phyloP scores from a whole-genome alignment of 64 coral and sea anemone species.

The Stylophora pistillata region DNA sequence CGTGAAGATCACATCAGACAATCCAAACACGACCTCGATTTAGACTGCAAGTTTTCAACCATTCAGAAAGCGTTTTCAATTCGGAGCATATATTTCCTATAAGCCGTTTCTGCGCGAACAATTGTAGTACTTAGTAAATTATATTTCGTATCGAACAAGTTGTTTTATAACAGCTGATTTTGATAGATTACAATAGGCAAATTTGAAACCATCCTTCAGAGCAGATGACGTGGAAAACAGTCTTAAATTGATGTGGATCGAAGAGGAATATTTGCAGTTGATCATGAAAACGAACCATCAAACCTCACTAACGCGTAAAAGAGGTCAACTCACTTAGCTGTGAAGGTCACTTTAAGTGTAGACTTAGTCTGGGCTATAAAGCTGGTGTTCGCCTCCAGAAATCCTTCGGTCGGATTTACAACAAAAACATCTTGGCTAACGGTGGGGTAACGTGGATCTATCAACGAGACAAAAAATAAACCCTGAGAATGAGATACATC shows the following conservation, averaged over 20 bases:
- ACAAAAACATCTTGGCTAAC: conserved; percentile 75
- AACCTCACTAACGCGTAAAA: not conserved
- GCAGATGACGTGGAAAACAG: too few relatives aligned
- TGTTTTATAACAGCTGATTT: too few relatives aligned
- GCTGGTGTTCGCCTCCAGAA: conserved; percentile 77
- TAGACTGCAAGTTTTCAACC: too few relatives aligned
- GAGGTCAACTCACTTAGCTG: conserved; percentile 65
- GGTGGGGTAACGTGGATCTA: conserved; percentile 82
- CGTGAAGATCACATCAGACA: too few relatives aligned
- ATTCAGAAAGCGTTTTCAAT: too few relatives aligned
- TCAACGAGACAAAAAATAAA: not conserved
- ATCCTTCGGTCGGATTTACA: conserved; percentile 69
- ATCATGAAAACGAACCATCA: not conserved
- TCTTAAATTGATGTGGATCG: too few relatives aligned
- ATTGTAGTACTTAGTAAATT: not conserved
- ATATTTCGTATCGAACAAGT: not conserved
- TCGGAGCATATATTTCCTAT: too few relatives aligned
- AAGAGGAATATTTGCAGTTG: too few relatives aligned
- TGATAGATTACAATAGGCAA: too few relatives aligned
- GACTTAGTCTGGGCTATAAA: conserved; percentile 75
- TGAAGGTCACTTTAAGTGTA: conserved; percentile 84
- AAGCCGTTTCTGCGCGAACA: too few relatives aligned
- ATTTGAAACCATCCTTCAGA: not conserved
- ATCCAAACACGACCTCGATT: too few relatives aligned
- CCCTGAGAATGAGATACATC: not conserved